Evolutionary conservation across 2,113 vertebrate genomes (phyloP).

Genomic region (Scophthalmus maximus): DNA sequence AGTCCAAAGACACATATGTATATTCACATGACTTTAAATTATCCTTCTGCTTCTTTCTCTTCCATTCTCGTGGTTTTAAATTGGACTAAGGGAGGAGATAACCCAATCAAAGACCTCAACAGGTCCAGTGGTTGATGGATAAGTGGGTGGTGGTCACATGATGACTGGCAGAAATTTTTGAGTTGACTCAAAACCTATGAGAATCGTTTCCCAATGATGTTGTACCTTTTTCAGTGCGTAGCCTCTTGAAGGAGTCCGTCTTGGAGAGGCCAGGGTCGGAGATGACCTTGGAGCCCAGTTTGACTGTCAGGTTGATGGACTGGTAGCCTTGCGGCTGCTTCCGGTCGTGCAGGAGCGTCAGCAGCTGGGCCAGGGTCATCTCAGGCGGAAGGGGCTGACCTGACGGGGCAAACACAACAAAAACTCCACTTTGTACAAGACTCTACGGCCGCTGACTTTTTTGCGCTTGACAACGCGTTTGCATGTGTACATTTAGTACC

Average conservation of each 20-base stretch:
- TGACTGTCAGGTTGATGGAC: slow-evolving; percentile 96
- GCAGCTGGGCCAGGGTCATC: slow-evolving; percentile 97
- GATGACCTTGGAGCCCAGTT: slow-evolving; percentile 97
- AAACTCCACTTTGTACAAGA: neutral
- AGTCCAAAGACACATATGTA: neutral
- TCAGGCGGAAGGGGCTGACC: slow-evolving; percentile 95
- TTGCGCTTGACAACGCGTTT: neutral
- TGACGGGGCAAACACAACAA: slow-evolving; percentile 48
- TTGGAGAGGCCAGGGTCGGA: slow-evolving; percentile 96
- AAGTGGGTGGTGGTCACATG: neutral
- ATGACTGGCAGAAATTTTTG: no score
- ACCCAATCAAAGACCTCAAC: neutral
- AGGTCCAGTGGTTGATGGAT: neutral
- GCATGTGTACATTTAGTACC: slow-evolving; percentile 54
- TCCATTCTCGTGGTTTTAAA: neutral
- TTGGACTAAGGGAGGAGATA: neutral
- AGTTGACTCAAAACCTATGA: no score
- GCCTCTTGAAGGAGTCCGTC: slow-evolving; percentile 98
- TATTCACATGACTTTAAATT: neutral
- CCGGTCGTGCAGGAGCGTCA: slow-evolving; percentile 95
- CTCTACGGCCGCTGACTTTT: neutral
- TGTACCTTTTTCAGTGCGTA: slow-evolving; percentile 97
- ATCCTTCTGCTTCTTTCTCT: neutral
- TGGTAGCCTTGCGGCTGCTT: slow-evolving; percentile 97
- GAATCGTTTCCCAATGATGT: neutral